Evolutionary conservation across 2,113 vertebrate species (phyloP).

Genomic region (Nipponia nippon): DNA sequence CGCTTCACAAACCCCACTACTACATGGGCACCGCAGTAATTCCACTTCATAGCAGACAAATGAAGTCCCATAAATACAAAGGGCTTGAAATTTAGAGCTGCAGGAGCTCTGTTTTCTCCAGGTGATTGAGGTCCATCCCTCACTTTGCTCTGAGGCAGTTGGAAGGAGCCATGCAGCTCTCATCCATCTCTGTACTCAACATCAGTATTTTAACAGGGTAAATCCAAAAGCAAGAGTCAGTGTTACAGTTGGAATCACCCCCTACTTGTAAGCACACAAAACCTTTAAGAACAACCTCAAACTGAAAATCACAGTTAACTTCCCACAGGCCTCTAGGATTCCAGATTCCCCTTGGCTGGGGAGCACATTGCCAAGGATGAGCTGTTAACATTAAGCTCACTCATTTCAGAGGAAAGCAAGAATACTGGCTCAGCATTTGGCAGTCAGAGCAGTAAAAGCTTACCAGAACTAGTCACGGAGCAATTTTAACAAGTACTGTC

Average conservation of each 20-base stretch:
- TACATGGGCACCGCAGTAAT: fast-evolving
- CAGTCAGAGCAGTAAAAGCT: background rate
- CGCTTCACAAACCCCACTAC: background rate
- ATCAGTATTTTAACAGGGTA: background rate
- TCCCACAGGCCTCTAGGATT: background rate
- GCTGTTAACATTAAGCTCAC: background rate
- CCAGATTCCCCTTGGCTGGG: background rate
- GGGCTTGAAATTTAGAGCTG: background rate
- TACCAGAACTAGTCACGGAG: background rate
- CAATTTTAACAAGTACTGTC: background rate
- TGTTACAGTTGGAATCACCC: background rate
- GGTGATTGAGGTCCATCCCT: background rate
- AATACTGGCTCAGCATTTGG: background rate
- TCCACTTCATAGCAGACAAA: background rate
- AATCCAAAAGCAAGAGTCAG: background rate
- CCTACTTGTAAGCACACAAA: background rate
- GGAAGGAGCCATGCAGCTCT: background rate
- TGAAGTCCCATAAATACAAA: background rate
- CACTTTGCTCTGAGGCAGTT: background rate
- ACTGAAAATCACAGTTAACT: background rate
- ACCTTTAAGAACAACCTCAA: background rate
- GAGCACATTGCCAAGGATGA: background rate
- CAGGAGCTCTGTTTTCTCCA: background rate
- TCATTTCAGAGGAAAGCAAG: background rate
- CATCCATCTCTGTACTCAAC: fast-evolving